Evolutionary conservation across 2,113 vertebrate species (phyloP), one percentile per base, ranked within the genome.

Genomic region (Esox niger): DNA sequence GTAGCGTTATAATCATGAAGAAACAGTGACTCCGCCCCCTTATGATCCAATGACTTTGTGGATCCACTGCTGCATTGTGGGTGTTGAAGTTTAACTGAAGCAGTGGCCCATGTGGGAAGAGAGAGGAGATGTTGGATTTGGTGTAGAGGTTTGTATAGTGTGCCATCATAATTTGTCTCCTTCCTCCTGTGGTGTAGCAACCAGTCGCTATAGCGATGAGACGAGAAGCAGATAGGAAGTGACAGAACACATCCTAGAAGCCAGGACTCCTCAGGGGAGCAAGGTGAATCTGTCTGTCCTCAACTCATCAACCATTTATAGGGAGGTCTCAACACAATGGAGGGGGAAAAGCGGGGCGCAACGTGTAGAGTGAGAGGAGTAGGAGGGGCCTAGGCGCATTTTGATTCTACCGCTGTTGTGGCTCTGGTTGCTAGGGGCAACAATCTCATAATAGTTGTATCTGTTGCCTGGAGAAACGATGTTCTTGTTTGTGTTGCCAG

Each of bases 311-410:
- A n/a, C n/a, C n/a, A 87, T 84, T 90, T 86, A 92, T 86, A 92
- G 89, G 59, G 88, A 87, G 59, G 89, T 92, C 83, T 91, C 90
- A 84, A 91, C 80, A n/a, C 89, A 89, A 76, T 85, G 87, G 75
- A 89, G 86, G 11, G 87, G 89, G 64, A 17, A 10, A 11, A 1
- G 25, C 13, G 57, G 73, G 82, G 31, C 26, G 54, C n/a, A 25
- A 31, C 78, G 27, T n/a, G n/a, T n/a, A 70, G 75, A 77, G 79
- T 66, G 57, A 77, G 79, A 64, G 68, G 27, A n/a, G 55, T 17
- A n/a, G 33, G 60, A 21, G 64, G 23, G 68, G 80, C 20, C 1
- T 70, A 20, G 67, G 13, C 63, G 66, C 78, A 71, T 78, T 2
- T 17, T 43, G 77, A 82, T 77, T 65, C 85, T 89, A 68, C 72